Percentiles rank a stretch among this genome's conserved stretches.
Conservation (phyloP, 2,113 vertebrate species). For the Vulpes lagopus region DNA sequence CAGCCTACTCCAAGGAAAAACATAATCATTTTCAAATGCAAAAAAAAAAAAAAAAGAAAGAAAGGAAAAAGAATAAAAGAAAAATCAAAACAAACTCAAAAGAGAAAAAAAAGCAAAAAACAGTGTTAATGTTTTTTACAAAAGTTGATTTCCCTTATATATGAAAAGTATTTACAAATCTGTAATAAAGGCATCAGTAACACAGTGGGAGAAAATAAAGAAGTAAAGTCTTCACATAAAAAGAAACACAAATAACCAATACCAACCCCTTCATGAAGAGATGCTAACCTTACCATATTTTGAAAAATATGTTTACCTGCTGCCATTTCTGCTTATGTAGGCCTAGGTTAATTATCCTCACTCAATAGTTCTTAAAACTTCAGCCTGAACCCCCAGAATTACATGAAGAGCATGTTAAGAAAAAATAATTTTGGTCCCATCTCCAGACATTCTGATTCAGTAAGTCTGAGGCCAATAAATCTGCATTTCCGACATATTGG, state of each 20-base stretch:
- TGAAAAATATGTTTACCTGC: background rate
- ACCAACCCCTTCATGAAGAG: background rate
- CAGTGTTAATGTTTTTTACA: background rate
- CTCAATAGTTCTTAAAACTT: background rate
- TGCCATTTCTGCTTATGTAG: background rate
- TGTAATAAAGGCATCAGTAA: background rate
- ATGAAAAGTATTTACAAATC: slow-evolving; percentile 3
- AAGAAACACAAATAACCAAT: slow-evolving; percentile 8
- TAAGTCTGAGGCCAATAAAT: background rate
- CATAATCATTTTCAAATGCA: background rate
- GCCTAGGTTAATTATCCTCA: background rate
- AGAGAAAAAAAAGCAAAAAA: background rate
- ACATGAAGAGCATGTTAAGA: background rate
- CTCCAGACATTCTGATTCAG: background rate
- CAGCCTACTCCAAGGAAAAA: background rate
- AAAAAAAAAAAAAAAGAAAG: background rate
- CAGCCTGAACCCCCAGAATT: background rate
- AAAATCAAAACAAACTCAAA: background rate
- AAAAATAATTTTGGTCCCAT: background rate
- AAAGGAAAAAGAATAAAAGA: background rate
- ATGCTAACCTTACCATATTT: background rate
- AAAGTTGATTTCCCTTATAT: background rate
- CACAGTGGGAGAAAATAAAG: background rate
- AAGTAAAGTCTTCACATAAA: background rate
- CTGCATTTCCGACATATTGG: background rate